Base-by-base conservation (phyloP, 2,113 vertebrate genomes). In the Maccullochella peelii region DNA sequence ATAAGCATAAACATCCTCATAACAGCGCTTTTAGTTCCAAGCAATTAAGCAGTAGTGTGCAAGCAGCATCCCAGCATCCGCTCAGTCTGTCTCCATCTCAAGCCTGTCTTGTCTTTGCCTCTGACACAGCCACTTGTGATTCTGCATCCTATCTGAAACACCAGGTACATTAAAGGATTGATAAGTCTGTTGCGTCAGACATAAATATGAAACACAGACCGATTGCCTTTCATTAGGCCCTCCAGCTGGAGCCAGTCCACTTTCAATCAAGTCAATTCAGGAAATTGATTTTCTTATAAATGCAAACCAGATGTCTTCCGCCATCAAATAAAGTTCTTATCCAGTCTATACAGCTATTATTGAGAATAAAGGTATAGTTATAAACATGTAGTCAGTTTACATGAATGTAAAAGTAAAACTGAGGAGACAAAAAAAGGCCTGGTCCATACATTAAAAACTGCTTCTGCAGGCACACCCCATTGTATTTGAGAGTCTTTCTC, bases 11-110 rank as follows among this genome's bases (percentile, higher is more conserved):
- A 92, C 89, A 91, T 93, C 88, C 85, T 92, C 89, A 89, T 87
- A 93, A 92, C 91, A 84, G 86, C 59, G 80, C 90, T 81, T 93
- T 94, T 93, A 93, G 92, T 93, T 94, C 93, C 91, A 79, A 89
- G 91, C 92, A 92, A 91, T 94, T 94, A 93, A 86, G 89, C 92
- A 88, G 87, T 91, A 86, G 93, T 93, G 91, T 91, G 88, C 86
- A 74, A 42, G 87, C 81, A 80, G 89, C 82, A 76, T 82, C 83
- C 73, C 82, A 40, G 83, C 85, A 54, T 80, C 88, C 86, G 73
- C 80, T 80, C 72, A 36, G 74, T 83, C 82, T 69, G 71, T 85
- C 90, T 90, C 90, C 70, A 80, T 89, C 92, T 83, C 86, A 14
- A 68, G 80, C 77, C 79, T 55, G 81, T 76, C 88, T 84, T 57